A percentile compares a stretch with the other conserved stretches of the same genome.
phyloP scores from a whole-genome alignment of 2,113 vertebrate species.

The Onychorhynchus coronatus region DNA sequence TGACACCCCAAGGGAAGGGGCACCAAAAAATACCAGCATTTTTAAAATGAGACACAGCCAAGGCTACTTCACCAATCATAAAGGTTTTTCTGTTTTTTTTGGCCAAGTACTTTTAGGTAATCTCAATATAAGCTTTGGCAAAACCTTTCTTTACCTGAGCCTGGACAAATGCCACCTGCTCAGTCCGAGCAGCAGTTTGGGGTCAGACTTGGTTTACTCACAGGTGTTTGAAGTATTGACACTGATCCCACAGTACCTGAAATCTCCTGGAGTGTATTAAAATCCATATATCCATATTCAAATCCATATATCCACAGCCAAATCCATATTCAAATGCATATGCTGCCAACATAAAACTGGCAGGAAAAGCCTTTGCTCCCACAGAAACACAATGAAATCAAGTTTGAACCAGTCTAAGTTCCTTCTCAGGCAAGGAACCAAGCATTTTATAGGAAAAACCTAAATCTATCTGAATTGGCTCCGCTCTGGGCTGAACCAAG shows the following conservation, averaged over 20 bases:
- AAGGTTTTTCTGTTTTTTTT: background rate
- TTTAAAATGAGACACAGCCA: background rate
- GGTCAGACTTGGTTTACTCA: background rate
- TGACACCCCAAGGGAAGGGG: background rate
- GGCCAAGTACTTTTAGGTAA: background rate
- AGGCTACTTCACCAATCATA: background rate
- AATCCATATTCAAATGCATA: background rate
- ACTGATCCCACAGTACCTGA: background rate
- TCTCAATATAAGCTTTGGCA: background rate
- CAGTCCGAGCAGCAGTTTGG: background rate
- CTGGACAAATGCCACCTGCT: background rate
- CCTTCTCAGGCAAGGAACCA: background rate
- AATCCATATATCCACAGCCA: background rate
- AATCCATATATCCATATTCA: background rate
- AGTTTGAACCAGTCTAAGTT: background rate
- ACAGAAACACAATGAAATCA: background rate
- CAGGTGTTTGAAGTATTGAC: background rate
- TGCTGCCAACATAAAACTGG: background rate
- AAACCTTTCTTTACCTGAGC: background rate
- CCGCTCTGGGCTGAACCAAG: background rate
- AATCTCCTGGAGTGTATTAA: background rate
- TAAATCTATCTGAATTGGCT: background rate
- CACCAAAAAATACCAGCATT: background rate
- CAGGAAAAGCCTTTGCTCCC: background rate
- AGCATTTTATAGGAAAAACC: background rate